Evolutionary conservation across 2,888 invertebrate species (phyloP), one percentile per base, ranked within the genome.

Genomic region (Macroteleia sp.): DNA sequence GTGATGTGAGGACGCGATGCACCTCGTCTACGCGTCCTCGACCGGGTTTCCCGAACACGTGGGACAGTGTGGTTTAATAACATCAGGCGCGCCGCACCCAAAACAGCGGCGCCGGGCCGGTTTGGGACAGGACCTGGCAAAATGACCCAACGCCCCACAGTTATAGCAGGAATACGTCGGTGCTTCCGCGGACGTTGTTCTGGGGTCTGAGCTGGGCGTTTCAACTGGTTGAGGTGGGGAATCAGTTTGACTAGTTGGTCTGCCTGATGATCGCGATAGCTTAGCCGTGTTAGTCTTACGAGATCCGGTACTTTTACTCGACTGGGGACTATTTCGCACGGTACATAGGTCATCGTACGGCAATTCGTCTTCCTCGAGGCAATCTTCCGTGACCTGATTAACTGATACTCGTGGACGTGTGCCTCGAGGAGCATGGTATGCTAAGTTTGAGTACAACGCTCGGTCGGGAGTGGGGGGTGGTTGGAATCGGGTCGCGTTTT

Each of bases 11-110:
- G n/a, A n/a, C n/a, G n/a, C n/a, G n/a, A n/a, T n/a, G n/a, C n/a
- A n/a, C n/a, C n/a, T n/a, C n/a, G n/a, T n/a, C n/a, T n/a, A n/a
- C n/a, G n/a, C n/a, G n/a, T n/a, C n/a, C n/a, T n/a, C n/a, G n/a
- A n/a, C n/a, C n/a, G n/a, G n/a, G 14, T 54, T 54, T 54, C 39
- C 54, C 54, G 54, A 2, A 39, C 54, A 54, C 2, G 12, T 25
- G 1, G 9, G 14, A 10, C 39, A 54, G 2, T 4, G 1, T 1
- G 39, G 6, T n/a, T 1, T 3, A 5, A 12, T 30, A 1, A 25
- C 16, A 1, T 25, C 39, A 1, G 3, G 17, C 3, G 9, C 9
- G 1, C 25, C 16, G 10, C 54, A 36, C 1, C 25, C 22, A 19
- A 10, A 54, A 19, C 54, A 54, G 2, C 14, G 10, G 1, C 16